These are phyloP conservation scores for Chondrilla cf. caribensis DNA, from an alignment of 37 sponge, comb jelly and placozoan species.

Conservation along the genomic window DNA sequence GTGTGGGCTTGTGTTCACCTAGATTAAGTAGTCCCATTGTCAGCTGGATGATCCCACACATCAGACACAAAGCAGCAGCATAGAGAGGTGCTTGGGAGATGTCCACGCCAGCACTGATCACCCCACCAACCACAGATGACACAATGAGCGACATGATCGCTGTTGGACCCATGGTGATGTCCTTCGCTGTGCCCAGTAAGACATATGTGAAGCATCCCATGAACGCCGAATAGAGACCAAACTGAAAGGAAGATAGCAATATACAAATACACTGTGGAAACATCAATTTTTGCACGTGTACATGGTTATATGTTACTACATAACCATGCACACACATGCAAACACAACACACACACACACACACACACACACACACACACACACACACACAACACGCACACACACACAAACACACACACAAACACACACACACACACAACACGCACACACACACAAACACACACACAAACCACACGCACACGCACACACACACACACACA, in stretches of 20 bases:
- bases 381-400: no score
- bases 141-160: constrained; percentile 93
- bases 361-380: background rate
- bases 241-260: constrained; percentile 43
- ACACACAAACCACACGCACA: no score
- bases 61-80: constrained; percentile 68
- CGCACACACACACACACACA: no score
- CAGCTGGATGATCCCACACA: constrained; percentile 83
- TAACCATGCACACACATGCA: background rate
- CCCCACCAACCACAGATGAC: constrained; percentile 34
- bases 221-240: constrained; percentile 93
- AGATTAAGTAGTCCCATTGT: constrained; percentile 78
- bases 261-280: background rate
- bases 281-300: background rate
- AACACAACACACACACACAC: background rate
- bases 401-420: no score
- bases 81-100: constrained; percentile 18
- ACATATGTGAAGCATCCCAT: constrained; percentile 89
- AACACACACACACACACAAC: no score
- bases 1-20: constrained; percentile 33
- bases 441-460: no score
- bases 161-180: constrained; percentile 94
- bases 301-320: background rate
- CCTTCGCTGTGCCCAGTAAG: constrained; percentile 90
- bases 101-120: constrained; percentile 1